These are phyloP conservation scores for Turnix velox DNA, from an alignment of 2,113 vertebrate genomes.

Conservation along the genomic window DNA sequence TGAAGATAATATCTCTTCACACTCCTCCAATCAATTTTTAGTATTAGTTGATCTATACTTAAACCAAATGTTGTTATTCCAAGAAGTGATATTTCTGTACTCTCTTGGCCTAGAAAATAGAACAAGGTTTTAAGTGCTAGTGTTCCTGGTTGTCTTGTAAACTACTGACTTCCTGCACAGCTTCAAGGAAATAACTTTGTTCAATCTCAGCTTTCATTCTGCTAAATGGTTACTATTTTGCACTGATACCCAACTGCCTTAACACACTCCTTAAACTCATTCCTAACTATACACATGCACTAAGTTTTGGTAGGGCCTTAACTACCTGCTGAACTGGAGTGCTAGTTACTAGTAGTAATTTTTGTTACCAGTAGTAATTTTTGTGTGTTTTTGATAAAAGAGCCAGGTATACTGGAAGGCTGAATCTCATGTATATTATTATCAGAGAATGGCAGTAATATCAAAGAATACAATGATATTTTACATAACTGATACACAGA, in stretches of 20 bases:
- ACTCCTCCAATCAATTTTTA: neutral
- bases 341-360: neutral
- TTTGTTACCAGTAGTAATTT: neutral
- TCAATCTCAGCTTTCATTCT: neutral
- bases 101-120: neutral
- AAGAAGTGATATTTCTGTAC: neutral
- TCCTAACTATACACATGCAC: neutral
- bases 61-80: neutral
- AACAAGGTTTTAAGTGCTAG: neutral
- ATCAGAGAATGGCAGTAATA: neutral
- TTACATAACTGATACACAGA: neutral
- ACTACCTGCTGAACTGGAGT: neutral
- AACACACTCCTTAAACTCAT: neutral
- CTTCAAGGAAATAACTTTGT: neutral
- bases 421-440: neutral
- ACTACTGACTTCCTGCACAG: neutral
- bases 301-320: neutral
- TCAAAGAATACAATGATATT: neutral
- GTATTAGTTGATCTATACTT: neutral
- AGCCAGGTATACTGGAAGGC: neutral
- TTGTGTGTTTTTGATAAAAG: neutral
- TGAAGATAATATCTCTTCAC: neutral
- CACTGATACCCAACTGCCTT: neutral
- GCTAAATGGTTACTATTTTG: neutral
- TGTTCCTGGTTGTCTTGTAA: neutral